Evolutionary conservation across 2,797 vertebrate genomes (phyloP), one percentile per base, ranked within the genome.

Genomic region (Babyrousa celebensis): DNA sequence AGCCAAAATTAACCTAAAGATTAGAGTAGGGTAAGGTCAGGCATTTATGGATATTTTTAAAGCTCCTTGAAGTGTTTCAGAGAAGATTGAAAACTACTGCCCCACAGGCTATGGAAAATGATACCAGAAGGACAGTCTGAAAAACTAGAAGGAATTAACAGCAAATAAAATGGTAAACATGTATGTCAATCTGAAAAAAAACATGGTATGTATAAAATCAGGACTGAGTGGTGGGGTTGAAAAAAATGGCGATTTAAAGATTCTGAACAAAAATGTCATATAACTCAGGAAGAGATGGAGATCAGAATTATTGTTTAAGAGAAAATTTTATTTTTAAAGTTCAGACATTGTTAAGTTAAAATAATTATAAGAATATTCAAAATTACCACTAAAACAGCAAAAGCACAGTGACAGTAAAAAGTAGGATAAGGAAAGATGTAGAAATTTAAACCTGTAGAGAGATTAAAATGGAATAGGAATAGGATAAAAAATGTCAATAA

Each of bases 341-440:
- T 85, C 29, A 78, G 56, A 65, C 32, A 78, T 56, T 58, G 27
- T 74, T 88, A 88, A 75, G 36, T 75, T 95, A 36, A 84, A 70
- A 92, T 63, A 92, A 92, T 75, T 32, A 2, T n/a, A 70, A 92
- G n/a, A 78, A 75, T 60, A 75, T 83, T 82, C 75, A 68, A 91
- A 36, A 84, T 82, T 54, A 95, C 11, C 29, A 43, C 40, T 83
- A 78, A 95, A 83, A 80, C 18, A 79, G 12, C 21, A 75, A 29
- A 60, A 80, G 16, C 48, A 62, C 21, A 85, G 48, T 75, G 40
- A 74, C 1, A 75, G 29, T 65, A 68, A 48, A 60, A 86, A 86
- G n/a, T 16, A 80, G 23, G 52, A 74, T 58, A 65, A 79, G 29
- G 15, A 86, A 63, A 80, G 65, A 75, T 60, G 23, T 8, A 60